phyloP scores from a whole-genome alignment of 1,140 invertebrate genomes.

The Conus ventricosus region DNA sequence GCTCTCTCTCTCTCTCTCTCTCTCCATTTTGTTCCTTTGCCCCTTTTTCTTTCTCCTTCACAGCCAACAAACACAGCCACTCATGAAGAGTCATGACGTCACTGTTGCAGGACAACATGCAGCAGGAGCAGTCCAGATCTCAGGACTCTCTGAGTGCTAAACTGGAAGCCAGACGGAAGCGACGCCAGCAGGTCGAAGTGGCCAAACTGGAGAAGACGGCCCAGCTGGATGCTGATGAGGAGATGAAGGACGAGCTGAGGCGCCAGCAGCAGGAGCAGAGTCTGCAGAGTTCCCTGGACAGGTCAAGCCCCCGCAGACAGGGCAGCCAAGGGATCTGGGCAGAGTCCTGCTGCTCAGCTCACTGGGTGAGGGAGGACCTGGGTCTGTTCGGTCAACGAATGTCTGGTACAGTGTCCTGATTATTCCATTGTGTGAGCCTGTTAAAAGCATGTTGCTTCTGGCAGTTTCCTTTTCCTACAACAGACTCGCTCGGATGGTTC shows the following conservation, averaged over 20 bases:
- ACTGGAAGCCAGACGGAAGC: slow-evolving; percentile 65
- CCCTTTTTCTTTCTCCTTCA: not conserved
- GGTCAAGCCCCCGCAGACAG: slow-evolving; percentile 17
- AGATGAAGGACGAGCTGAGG: slow-evolving; percentile 48
- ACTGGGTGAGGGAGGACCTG: slow-evolving; percentile 9
- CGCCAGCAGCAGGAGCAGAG: slow-evolving; percentile 47
- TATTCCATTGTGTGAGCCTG: too few relatives aligned
- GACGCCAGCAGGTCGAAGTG: slow-evolving; percentile 53
- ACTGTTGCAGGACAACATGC: slow-evolving; percentile 26
- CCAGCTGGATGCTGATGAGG: slow-evolving; percentile 56
- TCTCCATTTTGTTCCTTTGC: not conserved
- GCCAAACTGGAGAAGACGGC: slow-evolving; percentile 64
- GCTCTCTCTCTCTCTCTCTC: not conserved
- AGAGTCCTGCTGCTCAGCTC: slow-evolving; percentile 10
- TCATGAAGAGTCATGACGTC: too few relatives aligned
- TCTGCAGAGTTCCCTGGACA: slow-evolving; percentile 27
- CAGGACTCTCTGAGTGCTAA: slow-evolving; percentile 58
- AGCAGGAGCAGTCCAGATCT: slow-evolving; percentile 50
- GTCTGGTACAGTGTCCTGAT: too few relatives aligned
- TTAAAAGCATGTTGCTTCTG: too few relatives aligned
- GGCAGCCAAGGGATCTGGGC: not conserved
- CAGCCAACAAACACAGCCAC: not conserved
- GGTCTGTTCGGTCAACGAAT: too few relatives aligned
- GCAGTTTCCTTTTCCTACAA: too few relatives aligned
- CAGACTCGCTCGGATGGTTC: too few relatives aligned